A percentile compares a stretch with the other conserved stretches of the same genome.
Conservation (phyloP, 1,140 invertebrate genomes). For the Oedothorax gibbosus region DNA sequence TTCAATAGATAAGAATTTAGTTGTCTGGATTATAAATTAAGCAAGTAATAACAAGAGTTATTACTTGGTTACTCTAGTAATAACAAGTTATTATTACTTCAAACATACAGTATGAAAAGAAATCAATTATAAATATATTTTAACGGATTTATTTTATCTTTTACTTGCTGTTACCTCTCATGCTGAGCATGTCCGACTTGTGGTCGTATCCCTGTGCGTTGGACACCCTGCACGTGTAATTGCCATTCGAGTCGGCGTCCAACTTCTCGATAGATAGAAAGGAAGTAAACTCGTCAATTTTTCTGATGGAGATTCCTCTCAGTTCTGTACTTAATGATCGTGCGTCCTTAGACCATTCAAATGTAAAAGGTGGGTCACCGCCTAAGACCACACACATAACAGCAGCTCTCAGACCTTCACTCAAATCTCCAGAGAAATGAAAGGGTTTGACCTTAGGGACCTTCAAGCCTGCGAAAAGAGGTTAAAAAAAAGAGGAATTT, state of each 20-base stretch:
- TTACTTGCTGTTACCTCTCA: not conserved
- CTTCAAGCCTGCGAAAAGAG: not conserved
- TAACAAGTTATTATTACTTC: no score
- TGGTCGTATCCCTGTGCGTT: slow-evolving; percentile 35
- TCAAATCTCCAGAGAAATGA: slow-evolving; percentile 70
- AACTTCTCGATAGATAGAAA: slow-evolving; percentile 43
- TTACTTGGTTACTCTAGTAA: no score
- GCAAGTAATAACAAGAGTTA: no score
- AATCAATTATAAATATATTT: no score
- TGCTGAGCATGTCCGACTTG: not conserved
- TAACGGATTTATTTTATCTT: no score
- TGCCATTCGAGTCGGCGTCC: slow-evolving; percentile 41
- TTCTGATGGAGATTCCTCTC: not conserved
- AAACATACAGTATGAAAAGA: no score
- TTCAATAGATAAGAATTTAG: no score
- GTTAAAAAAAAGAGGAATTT: not conserved
- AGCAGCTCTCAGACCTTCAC: slow-evolving; percentile 76
- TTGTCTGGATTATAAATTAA: no score
- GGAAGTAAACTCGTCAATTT: slow-evolving; percentile 67
- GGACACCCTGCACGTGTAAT: slow-evolving; percentile 60
- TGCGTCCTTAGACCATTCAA: slow-evolving; percentile 62
- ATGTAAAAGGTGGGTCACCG: slow-evolving; percentile 62
- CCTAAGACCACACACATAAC: slow-evolving; percentile 69
- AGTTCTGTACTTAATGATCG: not conserved
- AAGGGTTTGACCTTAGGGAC: slow-evolving; percentile 59